Conservation (phyloP, 2,113 vertebrate genomes). For the Anolis carolinensis region DNA sequence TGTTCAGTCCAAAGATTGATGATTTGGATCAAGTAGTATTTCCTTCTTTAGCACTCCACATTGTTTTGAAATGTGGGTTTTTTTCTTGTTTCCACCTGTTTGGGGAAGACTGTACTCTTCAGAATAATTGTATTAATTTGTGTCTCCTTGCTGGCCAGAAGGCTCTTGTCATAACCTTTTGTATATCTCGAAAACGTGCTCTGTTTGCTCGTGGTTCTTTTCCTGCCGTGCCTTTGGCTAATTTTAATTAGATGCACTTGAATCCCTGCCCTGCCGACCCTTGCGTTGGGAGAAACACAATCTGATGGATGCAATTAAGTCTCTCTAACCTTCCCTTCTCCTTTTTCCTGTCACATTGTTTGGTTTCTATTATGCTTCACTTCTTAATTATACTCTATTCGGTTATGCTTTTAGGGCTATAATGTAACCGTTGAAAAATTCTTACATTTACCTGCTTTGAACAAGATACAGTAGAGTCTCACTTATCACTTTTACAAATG, state of each 20-base stretch:
- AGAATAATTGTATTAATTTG: not conserved
- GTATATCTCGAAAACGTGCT: not conserved
- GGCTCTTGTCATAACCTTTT: not conserved
- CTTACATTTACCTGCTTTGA: not conserved
- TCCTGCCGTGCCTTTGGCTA: not conserved
- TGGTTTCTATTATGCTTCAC: not conserved
- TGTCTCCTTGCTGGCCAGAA: not conserved
- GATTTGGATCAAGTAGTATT: not conserved
- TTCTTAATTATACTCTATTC: constrained; percentile 6
- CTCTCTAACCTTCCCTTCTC: not conserved
- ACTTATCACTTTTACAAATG: no score
- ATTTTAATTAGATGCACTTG: constrained; percentile 29
- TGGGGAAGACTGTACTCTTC: not conserved
- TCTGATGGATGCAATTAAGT: constrained; percentile 23
- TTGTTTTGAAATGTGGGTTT: not conserved
- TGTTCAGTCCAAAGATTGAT: not conserved
- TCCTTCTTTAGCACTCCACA: not conserved
- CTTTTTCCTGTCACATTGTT: not conserved
- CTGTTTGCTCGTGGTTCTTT: not conserved
- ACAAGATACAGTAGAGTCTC: no score
- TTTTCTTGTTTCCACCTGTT: not conserved
- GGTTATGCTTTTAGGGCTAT: not conserved
- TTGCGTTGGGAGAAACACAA: not conserved
- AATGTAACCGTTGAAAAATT: not conserved
- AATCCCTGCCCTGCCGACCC: constrained; percentile 5